Evolutionary conservation across 2,888 invertebrate genomes (phyloP).

Genomic region (Clostera curtula): DNA sequence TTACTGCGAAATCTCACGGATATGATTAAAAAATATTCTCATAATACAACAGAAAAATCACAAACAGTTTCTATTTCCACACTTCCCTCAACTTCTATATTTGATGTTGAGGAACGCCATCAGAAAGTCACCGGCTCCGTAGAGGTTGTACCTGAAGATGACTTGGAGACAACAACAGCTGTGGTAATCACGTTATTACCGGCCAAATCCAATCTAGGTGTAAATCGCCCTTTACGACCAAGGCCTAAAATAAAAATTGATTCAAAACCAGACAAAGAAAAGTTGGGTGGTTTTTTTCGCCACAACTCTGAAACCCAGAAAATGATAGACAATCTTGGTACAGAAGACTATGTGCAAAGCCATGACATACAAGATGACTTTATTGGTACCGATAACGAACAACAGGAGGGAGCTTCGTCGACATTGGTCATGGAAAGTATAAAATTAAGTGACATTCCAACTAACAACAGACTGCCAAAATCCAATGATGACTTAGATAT

Average conservation of each 20-base stretch:
- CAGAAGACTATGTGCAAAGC: slow-evolving; percentile 37
- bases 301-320: slow-evolving; percentile 38
- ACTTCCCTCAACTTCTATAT: background rate
- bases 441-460: slow-evolving; percentile 26
- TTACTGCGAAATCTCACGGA: slow-evolving; percentile 77
- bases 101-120: slow-evolving; percentile 36
- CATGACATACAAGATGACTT: slow-evolving; percentile 29
- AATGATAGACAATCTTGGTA: slow-evolving; percentile 35
- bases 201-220: slow-evolving; percentile 85
- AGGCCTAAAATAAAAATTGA: slow-evolving; percentile 69
- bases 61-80: slow-evolving; percentile 19
- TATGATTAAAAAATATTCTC: slow-evolving; percentile 77
- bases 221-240: slow-evolving; percentile 81
- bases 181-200: slow-evolving; percentile 79
- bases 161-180: slow-evolving; percentile 53
- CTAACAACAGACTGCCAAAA: slow-evolving; percentile 52
- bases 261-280: slow-evolving; percentile 43
- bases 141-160: slow-evolving; percentile 62
- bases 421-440: slow-evolving; percentile 30
- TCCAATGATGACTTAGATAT: slow-evolving; percentile 46
- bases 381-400: slow-evolving; percentile 28
- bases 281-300: slow-evolving; percentile 46
- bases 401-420: slow-evolving; percentile 25
- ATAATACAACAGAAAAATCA: slow-evolving; percentile 40
- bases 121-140: slow-evolving; percentile 58